Evolutionary conservation across 2,888 invertebrate genomes (phyloP).

Genomic region (Sphecodes monilicornis): DNA sequence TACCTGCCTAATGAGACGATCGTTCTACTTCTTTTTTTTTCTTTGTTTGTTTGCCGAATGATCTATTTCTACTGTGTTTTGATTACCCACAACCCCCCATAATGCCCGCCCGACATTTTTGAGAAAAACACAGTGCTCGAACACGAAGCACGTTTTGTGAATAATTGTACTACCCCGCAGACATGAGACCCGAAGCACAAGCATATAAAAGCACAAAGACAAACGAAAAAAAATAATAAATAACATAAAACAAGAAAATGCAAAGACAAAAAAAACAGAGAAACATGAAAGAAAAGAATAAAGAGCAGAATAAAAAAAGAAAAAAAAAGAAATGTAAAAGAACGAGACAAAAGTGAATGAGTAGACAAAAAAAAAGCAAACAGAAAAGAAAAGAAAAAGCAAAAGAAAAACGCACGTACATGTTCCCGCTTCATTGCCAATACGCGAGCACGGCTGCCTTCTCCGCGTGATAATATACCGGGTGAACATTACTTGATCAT

Average conservation of each 20-base stretch:
- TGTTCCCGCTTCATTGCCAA: conserved; percentile 70
- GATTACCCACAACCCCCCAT: background rate
- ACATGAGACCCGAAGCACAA: background rate
- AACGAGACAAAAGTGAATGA: conserved; percentile 16
- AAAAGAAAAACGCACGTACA: conserved; percentile 12
- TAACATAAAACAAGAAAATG: background rate
- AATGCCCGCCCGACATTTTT: background rate
- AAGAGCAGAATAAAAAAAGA: conserved; percentile 24
- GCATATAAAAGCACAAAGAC: conserved; percentile 6
- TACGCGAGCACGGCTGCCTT: background rate
- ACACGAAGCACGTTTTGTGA: conserved; percentile 40
- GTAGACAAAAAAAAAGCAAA: conserved; percentile 37
- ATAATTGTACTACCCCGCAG: background rate
- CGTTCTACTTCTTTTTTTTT: conserved; percentile 34
- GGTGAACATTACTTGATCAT: too few relatives aligned
- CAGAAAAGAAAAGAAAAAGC: conserved; percentile 41
- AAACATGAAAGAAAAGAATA: background rate
- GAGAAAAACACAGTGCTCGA: conserved; percentile 6
- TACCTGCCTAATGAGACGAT: conserved; percentile 68
- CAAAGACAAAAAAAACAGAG: conserved; percentile 3
- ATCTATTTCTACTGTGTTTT: conserved; percentile 16
- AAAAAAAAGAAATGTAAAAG: conserved; percentile 40
- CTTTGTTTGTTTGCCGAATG: conserved; percentile 39
- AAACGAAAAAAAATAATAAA: background rate
- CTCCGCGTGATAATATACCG: background rate